A percentile compares a stretch with the other conserved stretches of the same genome.
Evolutionary conservation across 2,888 invertebrate genomes (phyloP).

Genomic region (Shargacucullia verbasci): DNA sequence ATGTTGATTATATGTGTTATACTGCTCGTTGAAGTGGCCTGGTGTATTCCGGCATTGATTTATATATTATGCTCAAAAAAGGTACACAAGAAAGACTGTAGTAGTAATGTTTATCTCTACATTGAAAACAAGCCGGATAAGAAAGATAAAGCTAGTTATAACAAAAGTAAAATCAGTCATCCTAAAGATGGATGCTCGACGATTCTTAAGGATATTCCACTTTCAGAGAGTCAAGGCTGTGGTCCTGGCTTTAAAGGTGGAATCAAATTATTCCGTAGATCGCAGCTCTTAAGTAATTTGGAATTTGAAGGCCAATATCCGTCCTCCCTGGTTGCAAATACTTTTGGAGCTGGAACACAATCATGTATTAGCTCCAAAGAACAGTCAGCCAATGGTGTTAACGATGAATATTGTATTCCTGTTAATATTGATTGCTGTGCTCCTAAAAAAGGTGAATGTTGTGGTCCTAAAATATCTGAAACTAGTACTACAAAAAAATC

Average conservation of each 20-base stretch:
- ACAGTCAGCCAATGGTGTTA: slow-evolving; percentile 14
- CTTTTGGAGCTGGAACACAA: slow-evolving; percentile 33
- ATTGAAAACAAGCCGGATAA: slow-evolving; percentile 34
- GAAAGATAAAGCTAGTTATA: slow-evolving; percentile 1
- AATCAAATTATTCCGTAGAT: slow-evolving; percentile 5
- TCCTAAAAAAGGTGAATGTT: not conserved
- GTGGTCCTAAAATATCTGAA: slow-evolving; percentile 9
- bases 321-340: slow-evolving; percentile 16
- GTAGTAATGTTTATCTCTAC: slow-evolving; percentile 50
- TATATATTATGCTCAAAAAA: slow-evolving; percentile 57
- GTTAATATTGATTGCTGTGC: not conserved
- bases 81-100: slow-evolving; percentile 43
- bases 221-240: not conserved
- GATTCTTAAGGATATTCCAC: not conserved
- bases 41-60: slow-evolving; percentile 73
- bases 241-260: not conserved
- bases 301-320: slow-evolving; percentile 21
- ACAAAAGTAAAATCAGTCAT: not conserved
- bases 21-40: slow-evolving; percentile 73
- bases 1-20: slow-evolving; percentile 67
- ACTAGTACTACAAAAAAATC: no score
- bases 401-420: not conserved
- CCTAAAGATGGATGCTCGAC: not conserved
- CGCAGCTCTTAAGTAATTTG: slow-evolving; percentile 6
- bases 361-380: slow-evolving; percentile 24